Percentiles rank a stretch among this genome's conserved stretches.
phyloP scores from a whole-genome alignment of 2,113 vertebrate species.

The Pygoscelis adeliae region DNA sequence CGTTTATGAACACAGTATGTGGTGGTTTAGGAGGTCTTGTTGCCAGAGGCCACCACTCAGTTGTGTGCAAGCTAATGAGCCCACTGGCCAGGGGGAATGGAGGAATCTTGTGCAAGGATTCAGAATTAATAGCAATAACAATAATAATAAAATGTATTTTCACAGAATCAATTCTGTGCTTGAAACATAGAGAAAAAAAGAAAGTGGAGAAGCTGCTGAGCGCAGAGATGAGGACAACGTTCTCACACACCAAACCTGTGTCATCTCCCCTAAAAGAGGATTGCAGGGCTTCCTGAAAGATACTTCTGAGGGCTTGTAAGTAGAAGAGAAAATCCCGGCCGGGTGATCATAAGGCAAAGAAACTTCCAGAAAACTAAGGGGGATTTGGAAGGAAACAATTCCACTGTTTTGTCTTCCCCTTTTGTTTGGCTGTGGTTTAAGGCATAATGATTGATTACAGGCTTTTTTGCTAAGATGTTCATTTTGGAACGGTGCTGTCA shows the following conservation, averaged over 20 bases:
- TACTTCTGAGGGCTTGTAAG: neutral
- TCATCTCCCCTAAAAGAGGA: rapidly evolving
- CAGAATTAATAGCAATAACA: neutral
- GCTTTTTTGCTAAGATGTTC: neutral
- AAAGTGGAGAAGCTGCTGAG: neutral
- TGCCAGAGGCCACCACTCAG: neutral
- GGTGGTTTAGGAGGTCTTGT: neutral
- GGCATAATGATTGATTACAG: neutral
- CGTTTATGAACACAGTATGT: neutral
- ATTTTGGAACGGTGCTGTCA: neutral
- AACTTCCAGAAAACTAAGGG: neutral
- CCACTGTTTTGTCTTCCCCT: neutral
- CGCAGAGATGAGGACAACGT: neutral
- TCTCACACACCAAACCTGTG: neutral
- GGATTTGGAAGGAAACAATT: neutral
- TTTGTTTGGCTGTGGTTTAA: conserved; percentile 5
- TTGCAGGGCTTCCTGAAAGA: neutral
- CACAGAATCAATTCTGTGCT: neutral
- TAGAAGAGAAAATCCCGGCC: neutral
- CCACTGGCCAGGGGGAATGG: neutral
- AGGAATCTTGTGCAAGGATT: neutral
- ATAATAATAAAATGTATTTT: neutral
- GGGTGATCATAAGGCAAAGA: neutral
- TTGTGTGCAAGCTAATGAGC: neutral
- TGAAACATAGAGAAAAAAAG: neutral